phyloP scores from a whole-genome alignment of 2,113 vertebrate species.

The Leiothrix lutea region DNA sequence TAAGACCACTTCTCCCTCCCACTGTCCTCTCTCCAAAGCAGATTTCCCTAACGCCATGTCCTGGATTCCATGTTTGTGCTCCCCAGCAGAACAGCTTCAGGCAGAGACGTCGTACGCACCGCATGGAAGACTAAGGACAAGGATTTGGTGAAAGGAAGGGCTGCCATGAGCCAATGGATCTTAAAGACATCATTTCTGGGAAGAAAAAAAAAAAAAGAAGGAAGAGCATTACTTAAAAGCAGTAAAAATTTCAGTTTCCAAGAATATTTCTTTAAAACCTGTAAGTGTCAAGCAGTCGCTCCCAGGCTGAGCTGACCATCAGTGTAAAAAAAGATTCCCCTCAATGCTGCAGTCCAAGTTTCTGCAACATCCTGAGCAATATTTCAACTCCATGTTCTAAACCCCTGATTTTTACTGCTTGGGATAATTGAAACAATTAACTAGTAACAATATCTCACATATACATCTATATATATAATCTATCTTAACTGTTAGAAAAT shows the following conservation, averaged over 20 bases:
- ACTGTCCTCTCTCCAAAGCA: background rate
- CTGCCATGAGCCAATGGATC: slow-evolving; percentile 90
- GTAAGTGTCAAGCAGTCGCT: background rate
- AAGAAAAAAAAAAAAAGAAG: background rate
- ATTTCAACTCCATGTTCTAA: background rate
- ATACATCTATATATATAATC: too few relatives aligned
- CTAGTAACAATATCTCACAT: background rate
- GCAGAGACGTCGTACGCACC: slow-evolving; percentile 58
- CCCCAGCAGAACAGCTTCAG: background rate
- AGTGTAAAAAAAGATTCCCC: background rate
- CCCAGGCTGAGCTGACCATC: background rate
- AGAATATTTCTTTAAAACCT: background rate
- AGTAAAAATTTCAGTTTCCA: background rate
- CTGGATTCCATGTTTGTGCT: background rate
- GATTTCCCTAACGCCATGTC: background rate
- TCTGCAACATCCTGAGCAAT: background rate
- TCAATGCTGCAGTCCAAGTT: background rate
- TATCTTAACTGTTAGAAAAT: background rate
- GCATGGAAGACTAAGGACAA: slow-evolving; percentile 86
- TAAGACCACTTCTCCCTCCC: background rate
- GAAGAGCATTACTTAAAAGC: background rate
- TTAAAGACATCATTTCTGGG: slow-evolving; percentile 84
- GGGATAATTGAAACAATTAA: background rate
- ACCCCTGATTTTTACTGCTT: background rate
- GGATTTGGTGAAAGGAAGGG: slow-evolving; percentile 88